Evolutionary conservation across 2,888 invertebrate genomes (phyloP).

Genomic region (Sericinus montela): DNA sequence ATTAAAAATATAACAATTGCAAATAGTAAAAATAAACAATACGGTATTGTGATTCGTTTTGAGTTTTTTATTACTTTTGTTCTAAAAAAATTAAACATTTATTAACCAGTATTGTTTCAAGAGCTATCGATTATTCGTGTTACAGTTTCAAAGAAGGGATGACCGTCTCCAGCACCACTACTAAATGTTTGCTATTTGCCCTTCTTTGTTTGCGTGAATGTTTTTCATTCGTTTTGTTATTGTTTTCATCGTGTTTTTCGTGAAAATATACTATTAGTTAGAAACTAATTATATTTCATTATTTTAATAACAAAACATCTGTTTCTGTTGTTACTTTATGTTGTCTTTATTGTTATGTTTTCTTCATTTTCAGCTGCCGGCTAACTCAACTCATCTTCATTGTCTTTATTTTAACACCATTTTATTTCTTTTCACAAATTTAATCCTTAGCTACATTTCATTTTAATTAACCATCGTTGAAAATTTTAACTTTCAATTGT

Average conservation of each 20-base stretch:
- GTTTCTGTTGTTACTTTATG: conserved; percentile 16
- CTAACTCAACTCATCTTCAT: not conserved
- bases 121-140: conserved; percentile 15
- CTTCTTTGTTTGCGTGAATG: conserved; percentile 20
- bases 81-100: no score
- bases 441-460: not conserved
- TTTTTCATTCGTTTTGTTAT: conserved; percentile 18
- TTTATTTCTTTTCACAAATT: not conserved
- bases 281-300: conserved; percentile 12
- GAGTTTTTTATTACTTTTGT: no score
- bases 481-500: not conserved
- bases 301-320: not conserved
- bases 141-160: conserved; percentile 18
- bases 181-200: conserved; percentile 22
- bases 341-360: not conserved
- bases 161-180: conserved; percentile 32
- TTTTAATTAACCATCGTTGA: not conserved
- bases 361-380: conserved; percentile 20
- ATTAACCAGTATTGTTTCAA: not conserved
- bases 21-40: no score
- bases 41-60: no score
- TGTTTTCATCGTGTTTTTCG: conserved; percentile 8
- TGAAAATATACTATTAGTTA: conserved; percentile 16
- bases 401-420: not conserved
- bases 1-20: no score